phyloP scores from a whole-genome alignment of 2,888 invertebrate species.

The Pollenia labialis region DNA sequence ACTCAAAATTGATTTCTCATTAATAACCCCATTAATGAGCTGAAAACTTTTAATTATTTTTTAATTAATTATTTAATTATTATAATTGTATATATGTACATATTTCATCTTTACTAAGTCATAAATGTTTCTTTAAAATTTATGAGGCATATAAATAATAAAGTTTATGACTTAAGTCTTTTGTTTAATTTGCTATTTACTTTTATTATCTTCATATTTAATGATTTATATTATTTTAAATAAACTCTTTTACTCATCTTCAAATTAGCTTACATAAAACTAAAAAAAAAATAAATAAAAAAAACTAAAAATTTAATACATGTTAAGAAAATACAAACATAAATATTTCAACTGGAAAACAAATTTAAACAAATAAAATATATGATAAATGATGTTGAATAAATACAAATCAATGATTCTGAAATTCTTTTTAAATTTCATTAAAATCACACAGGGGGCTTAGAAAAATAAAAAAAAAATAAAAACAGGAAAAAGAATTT shows the following conservation, averaged over 20 bases:
- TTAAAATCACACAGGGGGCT: slow-evolving; percentile 14
- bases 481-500: slow-evolving; percentile 16
- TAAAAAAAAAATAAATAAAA: slow-evolving; percentile 10
- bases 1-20: no score
- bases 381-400: slow-evolving; percentile 56
- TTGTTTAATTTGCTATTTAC: not conserved
- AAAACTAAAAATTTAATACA: slow-evolving; percentile 3
- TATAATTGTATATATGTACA: no score
- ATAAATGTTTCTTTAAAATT: not conserved
- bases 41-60: no score
- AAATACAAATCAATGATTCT: slow-evolving; percentile 34
- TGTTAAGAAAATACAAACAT: not conserved
- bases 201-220: slow-evolving; percentile 2
- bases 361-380: slow-evolving; percentile 30
- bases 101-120: not conserved
- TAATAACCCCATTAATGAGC: no score
- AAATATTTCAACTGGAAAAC: not conserved
- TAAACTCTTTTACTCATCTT: not conserved
- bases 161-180: slow-evolving; percentile 10
- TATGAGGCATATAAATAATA: not conserved
- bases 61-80: not conserved
- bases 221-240: slow-evolving; percentile 2
- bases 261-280: slow-evolving; percentile 22
- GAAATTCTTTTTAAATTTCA: slow-evolving; percentile 1
- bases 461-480: not conserved